These are phyloP conservation scores for Sarcophaga bullata DNA, from an alignment of 1,140 invertebrate species.

Conservation along the genomic window DNA sequence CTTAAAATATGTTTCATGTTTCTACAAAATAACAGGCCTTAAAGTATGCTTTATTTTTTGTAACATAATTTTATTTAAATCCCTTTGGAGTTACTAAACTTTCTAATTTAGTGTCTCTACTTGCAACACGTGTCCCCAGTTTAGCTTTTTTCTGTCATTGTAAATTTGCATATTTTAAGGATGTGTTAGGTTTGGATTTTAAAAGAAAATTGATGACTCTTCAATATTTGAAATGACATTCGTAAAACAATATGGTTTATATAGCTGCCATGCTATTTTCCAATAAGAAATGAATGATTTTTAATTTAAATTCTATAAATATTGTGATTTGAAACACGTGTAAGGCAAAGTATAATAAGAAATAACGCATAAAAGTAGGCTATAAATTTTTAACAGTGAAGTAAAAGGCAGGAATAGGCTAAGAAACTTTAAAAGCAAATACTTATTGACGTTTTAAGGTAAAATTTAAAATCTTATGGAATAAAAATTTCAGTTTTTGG, in stretches of 20 bases:
- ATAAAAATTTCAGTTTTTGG: no score
- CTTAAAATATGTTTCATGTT: no score
- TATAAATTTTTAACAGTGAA: no score
- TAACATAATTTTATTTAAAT: no score
- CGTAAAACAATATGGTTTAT: not conserved
- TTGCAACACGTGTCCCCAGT: not conserved
- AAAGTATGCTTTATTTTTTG: no score
- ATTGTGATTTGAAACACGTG: slow-evolving; percentile 7
- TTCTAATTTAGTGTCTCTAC: not conserved
- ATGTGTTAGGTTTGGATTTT: not conserved
- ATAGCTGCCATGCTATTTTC: not conserved
- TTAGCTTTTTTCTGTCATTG: not conserved
- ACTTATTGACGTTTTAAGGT: no score
- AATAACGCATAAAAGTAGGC: not conserved
- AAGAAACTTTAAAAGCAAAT: no score
- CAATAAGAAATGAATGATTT: not conserved
- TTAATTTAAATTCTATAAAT: slow-evolving; percentile 16
- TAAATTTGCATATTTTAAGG: slow-evolving; percentile 2
- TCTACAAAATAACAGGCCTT: no score
- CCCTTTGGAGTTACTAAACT: not conserved
- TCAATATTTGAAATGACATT: slow-evolving; percentile 1
- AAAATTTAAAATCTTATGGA: no score
- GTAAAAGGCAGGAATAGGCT: no score
- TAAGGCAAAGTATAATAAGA: not conserved
- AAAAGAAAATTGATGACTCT: slow-evolving; percentile 14